These are phyloP conservation scores for Caenorhabditis briggsae DNA, from an alignment of 1,140 invertebrate species.

Conservation along the genomic window DNA sequence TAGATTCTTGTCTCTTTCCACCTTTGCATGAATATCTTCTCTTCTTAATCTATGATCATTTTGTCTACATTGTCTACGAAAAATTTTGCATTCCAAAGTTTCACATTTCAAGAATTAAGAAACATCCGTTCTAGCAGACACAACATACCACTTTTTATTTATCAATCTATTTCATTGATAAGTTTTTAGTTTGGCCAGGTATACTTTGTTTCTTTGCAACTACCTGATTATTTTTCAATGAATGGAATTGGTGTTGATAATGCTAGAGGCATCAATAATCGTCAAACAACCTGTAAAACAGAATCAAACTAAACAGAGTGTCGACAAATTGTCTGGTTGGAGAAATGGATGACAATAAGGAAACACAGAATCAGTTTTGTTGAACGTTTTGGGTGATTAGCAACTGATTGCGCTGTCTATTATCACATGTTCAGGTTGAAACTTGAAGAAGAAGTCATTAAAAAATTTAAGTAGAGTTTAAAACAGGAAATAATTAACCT, in stretches of 20 bases:
- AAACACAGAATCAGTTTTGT: not conserved
- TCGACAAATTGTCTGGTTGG: slow-evolving; percentile 33
- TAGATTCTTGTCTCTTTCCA: slow-evolving; percentile 5
- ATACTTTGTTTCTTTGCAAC: slow-evolving; percentile 16
- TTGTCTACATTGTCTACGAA: not conserved
- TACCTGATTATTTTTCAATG: not conserved
- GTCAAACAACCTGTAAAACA: not conserved
- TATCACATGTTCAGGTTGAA: no score
- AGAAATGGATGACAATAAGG: not conserved
- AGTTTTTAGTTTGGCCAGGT: not conserved
- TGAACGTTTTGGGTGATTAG: no score
- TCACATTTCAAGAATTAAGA: not conserved
- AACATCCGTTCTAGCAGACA: not conserved
- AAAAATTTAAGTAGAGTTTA: no score
- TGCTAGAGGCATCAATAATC: slow-evolving; percentile 17
- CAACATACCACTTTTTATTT: not conserved
- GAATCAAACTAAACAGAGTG: not conserved
- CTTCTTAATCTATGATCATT: slow-evolving; percentile 15
- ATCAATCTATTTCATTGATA: not conserved
- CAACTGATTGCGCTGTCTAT: no score
- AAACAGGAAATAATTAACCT: no score
- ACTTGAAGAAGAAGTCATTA: no score
- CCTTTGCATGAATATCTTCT: slow-evolving; percentile 1
- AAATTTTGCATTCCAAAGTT: not conserved
- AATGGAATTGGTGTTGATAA: slow-evolving; percentile 9